Base-by-base conservation (phyloP, 2,888 invertebrate genomes). In the Ennomos fuscantarius region DNA sequence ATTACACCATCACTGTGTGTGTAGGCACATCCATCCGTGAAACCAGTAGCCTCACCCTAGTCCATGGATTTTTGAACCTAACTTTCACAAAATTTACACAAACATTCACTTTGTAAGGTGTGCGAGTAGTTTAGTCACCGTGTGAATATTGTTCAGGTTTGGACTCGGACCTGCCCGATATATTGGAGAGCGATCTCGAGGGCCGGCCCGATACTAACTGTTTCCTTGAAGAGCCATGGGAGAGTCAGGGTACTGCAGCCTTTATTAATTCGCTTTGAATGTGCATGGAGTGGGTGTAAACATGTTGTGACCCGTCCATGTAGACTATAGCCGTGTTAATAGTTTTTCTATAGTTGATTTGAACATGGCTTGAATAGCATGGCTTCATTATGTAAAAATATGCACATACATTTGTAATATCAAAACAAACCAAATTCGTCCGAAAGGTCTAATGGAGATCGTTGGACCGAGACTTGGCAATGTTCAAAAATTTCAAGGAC, bases 181-280 rank as follows among this genome's bases (percentile, higher is more conserved):
- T 89, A 78, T 71, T 84, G 88, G 90, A 90, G 82, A 81, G 84
- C 78, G 92, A 93, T 87, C 72, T 89, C 82, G 82, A 92, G 88
- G 78, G 86, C 85, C 79, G 85, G 84, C 84, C 84, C 84, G 78
- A 89, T 89, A 75, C 90, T 92, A 83, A 92, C 89, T 86, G 93
- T 92, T 86, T 91, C 90, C 80, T 93, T 85, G 89, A 94, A 83
- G 82, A 93, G 84, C 86, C 93, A 77, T 82, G 93, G 93, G 71
- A 89, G 82, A 74, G 82, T 86, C 79, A 93, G 93, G 86, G 91
- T 90, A 91, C 81, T 68, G 55, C 60, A 68, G 70, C 41, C 35
- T 76, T 76, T 71, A 73, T 78, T 70, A 73, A 69, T 76, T 76
- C 71, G 82, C 84, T 80, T 73, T 72, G 69, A 70, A 77, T 78